Base-by-base conservation (phyloP, 2,888 invertebrate genomes). In the Molorchus minor region DNA sequence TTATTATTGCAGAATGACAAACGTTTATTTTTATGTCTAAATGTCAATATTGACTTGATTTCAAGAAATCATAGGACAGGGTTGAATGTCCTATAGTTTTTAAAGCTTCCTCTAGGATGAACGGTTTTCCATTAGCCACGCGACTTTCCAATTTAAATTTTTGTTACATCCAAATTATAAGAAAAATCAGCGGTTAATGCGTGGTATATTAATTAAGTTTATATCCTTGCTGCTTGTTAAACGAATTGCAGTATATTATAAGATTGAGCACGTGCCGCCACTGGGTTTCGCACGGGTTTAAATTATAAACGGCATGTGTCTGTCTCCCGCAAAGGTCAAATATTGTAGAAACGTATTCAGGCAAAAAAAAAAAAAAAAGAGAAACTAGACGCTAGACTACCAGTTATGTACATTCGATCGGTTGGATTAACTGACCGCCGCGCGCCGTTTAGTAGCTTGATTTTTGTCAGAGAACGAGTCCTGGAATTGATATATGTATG, bases 271-370 rank as follows among this genome's bases (percentile, higher is more conserved):
- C 4, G 5, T 4, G 8, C 16, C 19, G 17, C 38, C 53, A 43
- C 43, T 30, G 43, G 54, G 19, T 54, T 44, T 35, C 35, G 21
- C 54, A 29, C 54, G 35, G 19, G 44, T 47, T 54, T 54, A 15
- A 54, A 54, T 54, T 44, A 54, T 54, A 54, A 54, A 54, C 44
- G 54, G 21, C 54, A 44, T 44, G 44, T 53, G 43, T 53, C 53
- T 53, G 43, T 53, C n/a, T n/a, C 53, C 40, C 35, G 33, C 41
- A 54, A 44, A 54, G 54, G 54, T 54, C 54, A 44, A 44, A 44
- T 44, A 43, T 54, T 30, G 52, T 41, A 41, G 40, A n/a, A 52
- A 30, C 35, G 54, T 44, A 36, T 45, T 54, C 36, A 44, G 35
- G 35, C 35, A 21, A 36, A 44, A 54, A 53, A 44, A 44, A 4